These are phyloP conservation scores for Sandelia bainsii DNA, from an alignment of 2,797 vertebrate species.

Conservation along the genomic window DNA sequence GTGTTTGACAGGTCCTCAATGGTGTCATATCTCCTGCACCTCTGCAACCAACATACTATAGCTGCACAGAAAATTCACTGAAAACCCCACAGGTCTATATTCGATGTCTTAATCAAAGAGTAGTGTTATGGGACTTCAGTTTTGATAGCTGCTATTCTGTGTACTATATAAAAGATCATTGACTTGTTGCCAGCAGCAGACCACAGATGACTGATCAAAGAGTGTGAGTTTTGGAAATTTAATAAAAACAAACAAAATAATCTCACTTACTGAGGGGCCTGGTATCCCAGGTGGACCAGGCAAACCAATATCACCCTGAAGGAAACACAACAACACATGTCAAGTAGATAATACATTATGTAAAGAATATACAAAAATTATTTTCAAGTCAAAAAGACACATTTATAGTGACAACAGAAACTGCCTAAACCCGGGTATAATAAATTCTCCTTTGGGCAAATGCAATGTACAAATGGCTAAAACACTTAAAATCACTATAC, in stretches of 20 bases:
- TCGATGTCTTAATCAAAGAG: constrained; percentile 18
- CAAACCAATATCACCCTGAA: constrained; percentile 92
- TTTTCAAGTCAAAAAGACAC: constrained; percentile 34
- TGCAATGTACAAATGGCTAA: neutral
- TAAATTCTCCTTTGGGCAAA: constrained; percentile 23
- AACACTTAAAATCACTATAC: constrained; percentile 8
- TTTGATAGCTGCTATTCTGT: constrained; percentile 34
- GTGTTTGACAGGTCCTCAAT: constrained; percentile 72
- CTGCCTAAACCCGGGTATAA: constrained; percentile 1
- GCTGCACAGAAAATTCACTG: constrained; percentile 29
- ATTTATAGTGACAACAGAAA: constrained; percentile 20
- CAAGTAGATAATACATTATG: constrained; percentile 32
- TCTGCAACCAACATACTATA: constrained; percentile 33
- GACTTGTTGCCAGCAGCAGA: constrained; percentile 48
- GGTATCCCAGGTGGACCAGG: constrained; percentile 86
- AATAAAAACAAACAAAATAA: constrained; percentile 5
- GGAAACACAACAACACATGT: constrained; percentile 55
- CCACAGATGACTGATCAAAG: constrained; percentile 44
- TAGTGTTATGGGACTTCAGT: constrained; percentile 6
- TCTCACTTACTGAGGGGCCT: constrained; percentile 88
- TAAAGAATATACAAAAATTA: constrained; percentile 46
- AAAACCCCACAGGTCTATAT: constrained; percentile 13
- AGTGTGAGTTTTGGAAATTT: constrained; percentile 16
- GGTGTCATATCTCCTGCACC: constrained; percentile 63
- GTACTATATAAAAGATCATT: constrained; percentile 35